Evolutionary conservation across 2,113 vertebrate genomes (phyloP).

Genomic region (Polypterus bichir): DNA sequence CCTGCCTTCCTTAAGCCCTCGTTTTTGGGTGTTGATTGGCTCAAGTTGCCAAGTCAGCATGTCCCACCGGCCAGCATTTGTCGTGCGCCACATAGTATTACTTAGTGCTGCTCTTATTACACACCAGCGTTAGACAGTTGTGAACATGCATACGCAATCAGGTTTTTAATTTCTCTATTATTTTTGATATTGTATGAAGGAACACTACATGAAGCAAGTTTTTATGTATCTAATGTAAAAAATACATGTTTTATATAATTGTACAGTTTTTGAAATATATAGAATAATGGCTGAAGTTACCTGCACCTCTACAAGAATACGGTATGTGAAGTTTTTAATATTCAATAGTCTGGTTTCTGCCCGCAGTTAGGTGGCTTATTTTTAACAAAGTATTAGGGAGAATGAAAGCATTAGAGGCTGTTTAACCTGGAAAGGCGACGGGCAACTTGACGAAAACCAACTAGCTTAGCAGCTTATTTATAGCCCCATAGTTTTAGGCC

Average conservation of each 20-base stretch:
- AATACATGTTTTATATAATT: conserved; percentile 97
- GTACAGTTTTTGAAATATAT: conserved; percentile 70
- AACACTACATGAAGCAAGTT: conserved; percentile 82
- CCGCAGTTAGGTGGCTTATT: too few relatives aligned
- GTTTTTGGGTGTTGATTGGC: conserved; percentile 32
- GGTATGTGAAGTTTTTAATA: too few relatives aligned
- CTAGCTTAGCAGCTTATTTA: too few relatives aligned
- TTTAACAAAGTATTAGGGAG: too few relatives aligned
- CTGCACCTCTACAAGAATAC: too few relatives aligned
- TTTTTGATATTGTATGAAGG: conserved; percentile 82
- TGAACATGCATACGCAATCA: conserved; percentile 70
- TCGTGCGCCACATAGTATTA: conserved; percentile 71
- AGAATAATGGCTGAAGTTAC: too few relatives aligned
- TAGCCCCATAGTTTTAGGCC: too few relatives aligned
- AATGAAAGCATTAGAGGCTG: too few relatives aligned
- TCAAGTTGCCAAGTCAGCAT: too few relatives aligned
- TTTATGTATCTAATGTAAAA: conserved; percentile 99
- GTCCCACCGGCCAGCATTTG: conserved; percentile 39
- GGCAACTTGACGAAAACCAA: too few relatives aligned
- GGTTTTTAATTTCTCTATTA: conserved; percentile 29
- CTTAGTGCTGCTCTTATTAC: conserved; percentile 35
- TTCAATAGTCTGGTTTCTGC: too few relatives aligned
- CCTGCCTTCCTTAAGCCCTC: conserved; percentile 43
- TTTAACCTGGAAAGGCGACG: too few relatives aligned
- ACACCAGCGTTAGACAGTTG: conserved; percentile 86